Conservation (phyloP, 2,113 vertebrate species). For the Talpa occidentalis region DNA sequence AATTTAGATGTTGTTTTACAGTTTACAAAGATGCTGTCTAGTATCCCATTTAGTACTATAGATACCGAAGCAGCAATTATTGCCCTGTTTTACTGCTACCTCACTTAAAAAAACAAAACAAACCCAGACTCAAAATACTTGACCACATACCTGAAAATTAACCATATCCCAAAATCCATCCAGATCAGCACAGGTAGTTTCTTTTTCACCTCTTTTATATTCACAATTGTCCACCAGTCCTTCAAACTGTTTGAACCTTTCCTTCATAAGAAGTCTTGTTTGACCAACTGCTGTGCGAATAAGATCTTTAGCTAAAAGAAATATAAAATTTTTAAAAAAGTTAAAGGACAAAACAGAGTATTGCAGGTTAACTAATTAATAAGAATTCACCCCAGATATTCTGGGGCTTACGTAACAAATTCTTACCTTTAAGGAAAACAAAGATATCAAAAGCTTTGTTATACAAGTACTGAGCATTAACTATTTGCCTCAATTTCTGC, state of each 20-base stretch:
- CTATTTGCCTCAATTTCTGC: not conserved
- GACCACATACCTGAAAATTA: constrained; percentile 87
- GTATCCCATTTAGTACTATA: not conserved
- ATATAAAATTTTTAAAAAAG: constrained; percentile 25
- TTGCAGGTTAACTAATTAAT: not conserved
- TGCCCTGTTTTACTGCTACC: not conserved
- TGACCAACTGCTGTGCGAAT: constrained; percentile 94
- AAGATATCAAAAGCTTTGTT: not conserved
- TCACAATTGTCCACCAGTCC: constrained; percentile 96
- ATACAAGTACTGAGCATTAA: not conserved
- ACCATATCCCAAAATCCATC: constrained; percentile 99
- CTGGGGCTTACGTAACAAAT: not conserved
- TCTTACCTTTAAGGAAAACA: not conserved
- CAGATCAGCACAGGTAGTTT: constrained; percentile 93
- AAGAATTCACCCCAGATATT: not conserved
- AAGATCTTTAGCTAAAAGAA: constrained; percentile 89
- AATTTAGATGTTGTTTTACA: not conserved
- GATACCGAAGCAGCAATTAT: not conserved
- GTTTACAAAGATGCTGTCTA: not conserved
- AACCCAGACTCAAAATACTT: not conserved
- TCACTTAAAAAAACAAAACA: not conserved
- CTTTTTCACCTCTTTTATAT: constrained; percentile 91
- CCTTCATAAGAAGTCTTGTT: constrained; percentile 93
- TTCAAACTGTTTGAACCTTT: constrained; percentile 95
- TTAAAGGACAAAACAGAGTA: constrained; percentile 1